Base-by-base conservation (phyloP, 2,888 invertebrate species). In the Chrysodeixis includens region DNA sequence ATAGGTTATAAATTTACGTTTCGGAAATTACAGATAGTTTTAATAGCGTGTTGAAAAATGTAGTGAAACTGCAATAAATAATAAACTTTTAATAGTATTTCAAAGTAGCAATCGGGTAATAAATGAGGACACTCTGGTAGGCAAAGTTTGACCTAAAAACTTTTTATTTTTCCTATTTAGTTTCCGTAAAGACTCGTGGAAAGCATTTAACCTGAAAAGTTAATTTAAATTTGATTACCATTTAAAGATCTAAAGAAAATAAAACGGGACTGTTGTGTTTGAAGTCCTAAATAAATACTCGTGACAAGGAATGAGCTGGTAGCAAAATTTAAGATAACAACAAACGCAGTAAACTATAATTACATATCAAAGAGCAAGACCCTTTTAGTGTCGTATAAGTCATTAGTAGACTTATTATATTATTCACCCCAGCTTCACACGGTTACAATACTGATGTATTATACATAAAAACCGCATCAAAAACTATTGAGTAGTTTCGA, bases 161-260 rank as follows among this genome's bases (percentile, higher is more conserved):
- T 22, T 46, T 49, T n/a, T 46, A 61, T 58, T 69, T 58, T 62
- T 63, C 66, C 63, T 66, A 70, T 73, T 73, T 62, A 68, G n/a
- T n/a, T n/a, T n/a, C n/a, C n/a, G n/a, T n/a, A n/a, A n/a, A n/a
- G n/a, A n/a, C n/a, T n/a, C n/a, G n/a, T n/a, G n/a, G n/a, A n/a
- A n/a, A n/a, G n/a, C n/a, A n/a, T n/a, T 26, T 26, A 26, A 26
- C 3, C 26, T 26, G 2, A 26, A 26, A 26, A 26, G 26, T 2
- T 4, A 26, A 26, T 26, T 26, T 4, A 26, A 26, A 26, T 26
- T 4, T 26, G 3, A 26, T 26, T 26, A 26, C 32, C 44, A 56
- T 61, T 59, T 62, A 69, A 62, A 57, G 44, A 62, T 49, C 35
- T 44, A 56, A 58, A 12, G 20, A 5, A 53, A 44, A 12, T 18